phyloP scores from a whole-genome alignment of 1,140 invertebrate genomes.

The Drosophila elegans region DNA sequence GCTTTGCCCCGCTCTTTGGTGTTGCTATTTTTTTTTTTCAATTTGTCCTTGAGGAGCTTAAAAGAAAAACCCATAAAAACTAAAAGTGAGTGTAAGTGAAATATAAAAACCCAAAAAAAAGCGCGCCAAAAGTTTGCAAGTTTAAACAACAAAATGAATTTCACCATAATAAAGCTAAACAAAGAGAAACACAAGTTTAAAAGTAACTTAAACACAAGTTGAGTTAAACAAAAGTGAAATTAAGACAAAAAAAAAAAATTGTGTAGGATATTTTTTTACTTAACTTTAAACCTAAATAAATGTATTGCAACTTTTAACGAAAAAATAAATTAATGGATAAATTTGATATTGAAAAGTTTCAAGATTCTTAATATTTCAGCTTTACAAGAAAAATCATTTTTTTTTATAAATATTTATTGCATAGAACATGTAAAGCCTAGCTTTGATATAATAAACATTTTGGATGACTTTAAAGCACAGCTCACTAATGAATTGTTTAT shows the following conservation, averaged over 20 bases:
- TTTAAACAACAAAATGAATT: neutral
- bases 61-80: neutral
- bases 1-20: neutral
- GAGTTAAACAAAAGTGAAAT: neutral
- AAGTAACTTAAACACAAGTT: neutral
- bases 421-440: too few species aligned
- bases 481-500: neutral
- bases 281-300: too few species aligned
- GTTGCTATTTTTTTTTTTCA: neutral
- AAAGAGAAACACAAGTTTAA: neutral
- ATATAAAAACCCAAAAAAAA: neutral
- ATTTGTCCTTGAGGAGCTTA: neutral
- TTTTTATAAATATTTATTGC: too few species aligned
- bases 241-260: neutral
- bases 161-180: neutral
- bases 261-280: too few species aligned
- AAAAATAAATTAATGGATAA: too few species aligned
- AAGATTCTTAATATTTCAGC: too few species aligned
- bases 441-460: too few species aligned
- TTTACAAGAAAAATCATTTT: too few species aligned
- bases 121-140: neutral
- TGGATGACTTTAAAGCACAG: too few species aligned
- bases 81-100: constrained; percentile 5
- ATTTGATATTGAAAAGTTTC: too few species aligned
- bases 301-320: too few species aligned